Base-by-base conservation (phyloP, 2,113 vertebrate genomes). In the Dromiciops gliroides region DNA sequence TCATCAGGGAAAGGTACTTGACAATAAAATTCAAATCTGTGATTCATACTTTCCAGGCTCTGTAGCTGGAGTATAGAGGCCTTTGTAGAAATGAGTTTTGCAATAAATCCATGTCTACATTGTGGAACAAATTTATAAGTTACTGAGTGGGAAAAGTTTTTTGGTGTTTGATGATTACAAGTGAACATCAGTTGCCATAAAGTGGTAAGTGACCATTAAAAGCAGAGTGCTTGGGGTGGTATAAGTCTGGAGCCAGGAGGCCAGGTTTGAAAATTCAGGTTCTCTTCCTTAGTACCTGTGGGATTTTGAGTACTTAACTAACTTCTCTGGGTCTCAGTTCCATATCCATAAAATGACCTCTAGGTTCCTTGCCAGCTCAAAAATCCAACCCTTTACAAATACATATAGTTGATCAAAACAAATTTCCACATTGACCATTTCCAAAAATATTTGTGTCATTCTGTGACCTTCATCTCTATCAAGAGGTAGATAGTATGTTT, bases 311-410 rank as follows among this genome's bases (percentile, higher is more conserved):
- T 37, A 67, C 12, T 37, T 67, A 14, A 67, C 31, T 31, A 89
- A 53, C 31, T 95, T 93, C 52, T 89, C 52, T 90, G 92, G 67
- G 51, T 94, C 56, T 92, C 31, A 94, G 19, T 90, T 95, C 37
- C 50, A 94, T 44, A 83, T 83, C 49, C 91, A 14, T 83, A 93
- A 83, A 47, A 25, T 44, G 50, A 60, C 37, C 16, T 22, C 5
- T 83, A 83, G 6, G 16, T 83, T 83, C 16, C 37, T 19, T 83
- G 37, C 67, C 67, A 83, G 67, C 67, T 83, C 16, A 83, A 44
- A n/a, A 67, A 67, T 83, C 37, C 67, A 83, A 83, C 67, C 9
- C 37, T 7, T 75, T n/a, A 44, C 6, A 83, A 22, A 83, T 83
- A 83, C 56, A 31, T 83, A 7, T 67, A 67, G 60, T 67, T 67